Conservation (phyloP, 2,888 invertebrate genomes). For the Drosophila demipolita region DNA sequence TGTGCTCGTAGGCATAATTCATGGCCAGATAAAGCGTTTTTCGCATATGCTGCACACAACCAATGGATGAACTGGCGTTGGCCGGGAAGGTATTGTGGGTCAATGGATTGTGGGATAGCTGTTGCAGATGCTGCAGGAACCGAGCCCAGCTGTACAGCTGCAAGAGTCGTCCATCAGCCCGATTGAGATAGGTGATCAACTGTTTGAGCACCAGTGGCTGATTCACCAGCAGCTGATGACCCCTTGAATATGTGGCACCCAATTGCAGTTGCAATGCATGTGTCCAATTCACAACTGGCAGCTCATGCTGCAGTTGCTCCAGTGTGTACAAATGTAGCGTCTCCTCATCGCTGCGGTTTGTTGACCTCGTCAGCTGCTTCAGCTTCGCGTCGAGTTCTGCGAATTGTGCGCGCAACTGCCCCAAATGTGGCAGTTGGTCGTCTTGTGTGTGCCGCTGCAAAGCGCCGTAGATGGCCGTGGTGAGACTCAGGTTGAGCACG, state of each 20-base stretch:
- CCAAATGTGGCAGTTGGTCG: slow-evolving; percentile 10
- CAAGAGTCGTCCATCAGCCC: slow-evolving; percentile 46
- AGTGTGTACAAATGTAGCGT: slow-evolving; percentile 40
- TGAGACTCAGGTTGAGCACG: slow-evolving; percentile 52
- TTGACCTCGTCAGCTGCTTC: slow-evolving; percentile 30
- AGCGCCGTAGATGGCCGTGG: slow-evolving; percentile 52
- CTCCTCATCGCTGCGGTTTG: slow-evolving; percentile 59
- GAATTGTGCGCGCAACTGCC: slow-evolving; percentile 51
- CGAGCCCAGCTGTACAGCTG: slow-evolving; percentile 70
- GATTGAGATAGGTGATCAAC: slow-evolving; percentile 59
- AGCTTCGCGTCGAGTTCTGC: slow-evolving; percentile 53
- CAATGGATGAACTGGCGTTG: slow-evolving; percentile 3
- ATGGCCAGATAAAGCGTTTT: slow-evolving; percentile 71
- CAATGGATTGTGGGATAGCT: slow-evolving; percentile 65
- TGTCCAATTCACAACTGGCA: slow-evolving; percentile 67
- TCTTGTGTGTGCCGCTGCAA: slow-evolving; percentile 35
- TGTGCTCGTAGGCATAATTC: slow-evolving; percentile 77
- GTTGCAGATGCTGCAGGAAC: slow-evolving; percentile 67
- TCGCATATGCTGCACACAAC: slow-evolving; percentile 78
- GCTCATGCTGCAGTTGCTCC: slow-evolving; percentile 43
- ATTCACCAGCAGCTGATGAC: slow-evolving; percentile 64
- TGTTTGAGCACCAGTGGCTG: slow-evolving; percentile 50
- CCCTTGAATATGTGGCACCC: slow-evolving; percentile 37
- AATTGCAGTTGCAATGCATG: slow-evolving; percentile 51
- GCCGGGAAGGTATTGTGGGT: background rate